Percentiles rank a stretch among this genome's conserved stretches.
These are phyloP conservation scores for Trialeurodes vaporariorum DNA, from an alignment of 1,140 invertebrate genomes.

Conservation along the genomic window DNA sequence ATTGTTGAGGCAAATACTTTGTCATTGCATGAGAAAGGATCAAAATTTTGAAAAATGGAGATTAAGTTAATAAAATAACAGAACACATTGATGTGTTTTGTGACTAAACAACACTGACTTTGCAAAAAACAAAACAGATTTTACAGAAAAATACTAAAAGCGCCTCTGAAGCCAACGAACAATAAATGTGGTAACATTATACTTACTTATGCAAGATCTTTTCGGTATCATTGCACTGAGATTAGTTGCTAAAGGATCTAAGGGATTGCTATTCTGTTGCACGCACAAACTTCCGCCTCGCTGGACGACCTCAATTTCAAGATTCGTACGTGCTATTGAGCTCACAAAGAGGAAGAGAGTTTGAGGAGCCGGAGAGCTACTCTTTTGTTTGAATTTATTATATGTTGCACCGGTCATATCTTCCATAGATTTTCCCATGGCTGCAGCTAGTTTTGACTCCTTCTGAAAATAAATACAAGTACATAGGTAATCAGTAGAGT, in stretches of 20 bases:
- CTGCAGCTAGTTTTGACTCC: constrained; percentile 52
- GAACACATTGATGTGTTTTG: too few species aligned
- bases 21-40: too few species aligned
- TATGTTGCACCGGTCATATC: constrained; percentile 76
- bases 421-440: constrained; percentile 83
- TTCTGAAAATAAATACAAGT: background rate
- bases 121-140: background rate
- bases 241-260: constrained; percentile 23
- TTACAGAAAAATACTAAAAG: background rate
- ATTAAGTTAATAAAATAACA: too few species aligned
- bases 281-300: constrained; percentile 61
- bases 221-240: constrained; percentile 55
- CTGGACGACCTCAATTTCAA: constrained; percentile 84
- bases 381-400: constrained; percentile 44
- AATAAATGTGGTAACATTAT: constrained; percentile 8
- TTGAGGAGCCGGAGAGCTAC: constrained; percentile 33
- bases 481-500: too few species aligned
- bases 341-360: constrained; percentile 78
- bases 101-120: too few species aligned
- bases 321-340: constrained; percentile 82
- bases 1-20: too few species aligned
- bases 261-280: constrained; percentile 32
- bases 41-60: too few species aligned
- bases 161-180: background rate
- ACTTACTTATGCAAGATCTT: constrained; percentile 73